Conservation (phyloP, 1,140 invertebrate genomes). For the Zaprionus davidi region DNA sequence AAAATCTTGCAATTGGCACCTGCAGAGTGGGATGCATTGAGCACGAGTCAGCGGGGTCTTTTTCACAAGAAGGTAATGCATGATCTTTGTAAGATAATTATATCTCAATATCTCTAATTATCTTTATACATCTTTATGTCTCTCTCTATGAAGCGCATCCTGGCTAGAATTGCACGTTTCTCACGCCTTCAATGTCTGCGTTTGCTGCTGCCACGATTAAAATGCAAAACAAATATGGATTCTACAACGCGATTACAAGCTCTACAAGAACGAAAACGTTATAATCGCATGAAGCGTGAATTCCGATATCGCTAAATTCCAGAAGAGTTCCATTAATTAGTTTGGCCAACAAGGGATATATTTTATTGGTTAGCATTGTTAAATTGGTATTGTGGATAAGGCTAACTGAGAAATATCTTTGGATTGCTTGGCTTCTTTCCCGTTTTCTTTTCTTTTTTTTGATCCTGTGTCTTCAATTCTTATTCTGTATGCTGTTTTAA, state of each 20-base stretch:
- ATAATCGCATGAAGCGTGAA: background rate
- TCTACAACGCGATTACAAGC: background rate
- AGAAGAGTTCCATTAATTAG: too few relatives aligned
- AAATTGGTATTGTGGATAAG: too few relatives aligned
- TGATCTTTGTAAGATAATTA: background rate
- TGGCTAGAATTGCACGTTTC: slow-evolving; percentile 30
- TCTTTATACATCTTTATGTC: too few relatives aligned
- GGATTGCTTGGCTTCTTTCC: too few relatives aligned
- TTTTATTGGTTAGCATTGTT: too few relatives aligned
- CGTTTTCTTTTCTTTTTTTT: too few relatives aligned
- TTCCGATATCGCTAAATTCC: too few relatives aligned
- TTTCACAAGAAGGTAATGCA: slow-evolving; percentile 46
- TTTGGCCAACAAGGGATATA: too few relatives aligned
- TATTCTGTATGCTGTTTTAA: background rate
- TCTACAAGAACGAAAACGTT: background rate
- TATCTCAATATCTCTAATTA: background rate
- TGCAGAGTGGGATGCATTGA: slow-evolving; percentile 40
- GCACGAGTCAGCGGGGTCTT: slow-evolving; percentile 14
- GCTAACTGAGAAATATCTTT: too few relatives aligned
- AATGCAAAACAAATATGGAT: background rate
- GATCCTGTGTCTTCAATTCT: background rate
- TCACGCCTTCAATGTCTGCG: background rate
- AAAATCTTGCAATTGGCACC: slow-evolving; percentile 45
- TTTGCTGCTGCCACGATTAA: slow-evolving; percentile 7
- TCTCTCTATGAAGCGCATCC: slow-evolving; percentile 34